These are phyloP conservation scores for Minunthozetes semirufus DNA, from an alignment of 2,888 invertebrate species.

Conservation along the genomic window DNA sequence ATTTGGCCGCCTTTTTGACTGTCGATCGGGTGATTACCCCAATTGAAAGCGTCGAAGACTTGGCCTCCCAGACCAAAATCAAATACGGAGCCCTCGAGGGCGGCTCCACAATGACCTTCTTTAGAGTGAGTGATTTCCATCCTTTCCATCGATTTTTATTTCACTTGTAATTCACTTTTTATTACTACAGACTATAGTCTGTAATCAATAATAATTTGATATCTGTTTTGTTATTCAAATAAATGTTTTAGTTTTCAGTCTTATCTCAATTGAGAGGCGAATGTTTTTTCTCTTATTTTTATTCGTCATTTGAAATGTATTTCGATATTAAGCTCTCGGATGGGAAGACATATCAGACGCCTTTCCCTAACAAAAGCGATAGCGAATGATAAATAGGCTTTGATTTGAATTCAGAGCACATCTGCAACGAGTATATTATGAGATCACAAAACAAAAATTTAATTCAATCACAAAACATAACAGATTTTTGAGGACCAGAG, in stretches of 20 bases:
- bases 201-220: neutral
- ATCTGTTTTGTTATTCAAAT: conserved; percentile 8
- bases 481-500: neutral
- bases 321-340: neutral
- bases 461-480: neutral
- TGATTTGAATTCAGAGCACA: conserved; percentile 7
- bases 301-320: neutral
- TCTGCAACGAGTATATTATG: neutral
- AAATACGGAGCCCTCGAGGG: conserved; percentile 87
- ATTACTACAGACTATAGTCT: too few species aligned
- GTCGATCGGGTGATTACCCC: conserved; percentile 93
- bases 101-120: conserved; percentile 96
- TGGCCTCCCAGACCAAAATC: conserved; percentile 86
- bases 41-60: conserved; percentile 89
- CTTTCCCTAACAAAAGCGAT: too few species aligned
- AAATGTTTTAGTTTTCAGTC: neutral
- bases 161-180: neutral
- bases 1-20: conserved; percentile 93
- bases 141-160: neutral
- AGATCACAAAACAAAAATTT: neutral
- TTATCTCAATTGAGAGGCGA: neutral
- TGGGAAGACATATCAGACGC: neutral
- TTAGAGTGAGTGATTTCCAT: conserved; percentile 60
- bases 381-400: conserved; percentile 5
- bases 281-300: neutral